These are phyloP conservation scores for Julus scanicus DNA, from an alignment of 2,888 invertebrate species.

Conservation along the genomic window DNA sequence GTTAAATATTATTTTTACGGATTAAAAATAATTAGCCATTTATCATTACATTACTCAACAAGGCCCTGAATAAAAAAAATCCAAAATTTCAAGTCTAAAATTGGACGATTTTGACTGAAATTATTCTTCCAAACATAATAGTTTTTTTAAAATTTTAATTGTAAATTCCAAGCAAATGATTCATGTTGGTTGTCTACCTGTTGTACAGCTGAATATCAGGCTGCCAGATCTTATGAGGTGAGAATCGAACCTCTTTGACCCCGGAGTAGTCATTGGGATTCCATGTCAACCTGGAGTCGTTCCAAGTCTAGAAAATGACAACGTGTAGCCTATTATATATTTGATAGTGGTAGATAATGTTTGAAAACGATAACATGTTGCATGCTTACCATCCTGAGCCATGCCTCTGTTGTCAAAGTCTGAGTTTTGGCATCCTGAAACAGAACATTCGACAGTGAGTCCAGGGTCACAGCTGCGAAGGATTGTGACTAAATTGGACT, in stretches of 20 bases:
- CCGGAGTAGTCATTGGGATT: not conserved
- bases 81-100: not conserved
- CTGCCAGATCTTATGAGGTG: not conserved
- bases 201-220: slow-evolving; percentile 7
- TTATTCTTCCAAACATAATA: not conserved
- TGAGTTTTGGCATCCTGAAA: slow-evolving; percentile 49
- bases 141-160: no score
- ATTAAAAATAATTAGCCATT: no score
- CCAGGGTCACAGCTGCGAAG: no score
- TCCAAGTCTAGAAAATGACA: not conserved
- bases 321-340: not conserved
- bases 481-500: not conserved
- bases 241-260: not conserved
- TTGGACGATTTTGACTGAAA: not conserved
- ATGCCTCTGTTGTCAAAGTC: slow-evolving; percentile 34
- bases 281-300: not conserved
- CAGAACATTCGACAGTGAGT: not conserved
- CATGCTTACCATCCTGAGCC: slow-evolving; percentile 31
- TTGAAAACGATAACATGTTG: not conserved
- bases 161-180: not conserved
- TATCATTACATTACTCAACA: no score
- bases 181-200: not conserved
- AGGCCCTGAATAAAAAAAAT: not conserved
- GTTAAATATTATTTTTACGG: no score
- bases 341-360: no score